Evolutionary conservation across 1,140 invertebrate genomes (phyloP).

Genomic region (Macrobrachium nipponense): DNA sequence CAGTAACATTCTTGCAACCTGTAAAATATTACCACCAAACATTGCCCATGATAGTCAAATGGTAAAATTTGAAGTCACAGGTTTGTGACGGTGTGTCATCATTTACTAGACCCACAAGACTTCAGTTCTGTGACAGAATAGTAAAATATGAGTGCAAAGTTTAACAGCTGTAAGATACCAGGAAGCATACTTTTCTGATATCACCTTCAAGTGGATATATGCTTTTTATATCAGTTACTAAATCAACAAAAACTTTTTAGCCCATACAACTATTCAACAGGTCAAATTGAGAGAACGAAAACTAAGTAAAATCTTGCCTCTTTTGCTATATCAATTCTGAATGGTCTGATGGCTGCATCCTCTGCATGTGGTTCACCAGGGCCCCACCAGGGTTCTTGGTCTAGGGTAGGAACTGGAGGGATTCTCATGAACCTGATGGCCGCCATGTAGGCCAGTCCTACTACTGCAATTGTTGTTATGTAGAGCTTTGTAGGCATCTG

Average conservation of each 20-base stretch:
- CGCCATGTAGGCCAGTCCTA: not conserved
- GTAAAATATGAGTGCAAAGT: too few species aligned
- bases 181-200: too few species aligned
- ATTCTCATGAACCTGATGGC: not conserved
- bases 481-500: too few species aligned
- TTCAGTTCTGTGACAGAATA: too few species aligned
- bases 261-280: not conserved
- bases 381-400: slow-evolving; percentile 36
- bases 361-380: not conserved
- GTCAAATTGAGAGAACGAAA: too few species aligned
- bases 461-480: not conserved
- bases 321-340: slow-evolving; percentile 31
- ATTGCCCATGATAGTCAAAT: not conserved
- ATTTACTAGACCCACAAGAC: too few species aligned
- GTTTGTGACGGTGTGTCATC: too few species aligned
- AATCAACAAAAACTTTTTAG: not conserved
- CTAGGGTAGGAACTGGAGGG: not conserved
- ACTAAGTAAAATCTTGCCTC: not conserved
- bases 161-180: too few species aligned
- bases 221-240: not conserved
- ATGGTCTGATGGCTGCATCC: slow-evolving; percentile 12
- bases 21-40: too few species aligned
- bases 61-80: not conserved
- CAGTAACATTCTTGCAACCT: too few species aligned
- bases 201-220: too few species aligned